These are phyloP conservation scores for Corythoichthys intestinalis DNA, from an alignment of 2,113 vertebrate genomes.

Conservation along the genomic window DNA sequence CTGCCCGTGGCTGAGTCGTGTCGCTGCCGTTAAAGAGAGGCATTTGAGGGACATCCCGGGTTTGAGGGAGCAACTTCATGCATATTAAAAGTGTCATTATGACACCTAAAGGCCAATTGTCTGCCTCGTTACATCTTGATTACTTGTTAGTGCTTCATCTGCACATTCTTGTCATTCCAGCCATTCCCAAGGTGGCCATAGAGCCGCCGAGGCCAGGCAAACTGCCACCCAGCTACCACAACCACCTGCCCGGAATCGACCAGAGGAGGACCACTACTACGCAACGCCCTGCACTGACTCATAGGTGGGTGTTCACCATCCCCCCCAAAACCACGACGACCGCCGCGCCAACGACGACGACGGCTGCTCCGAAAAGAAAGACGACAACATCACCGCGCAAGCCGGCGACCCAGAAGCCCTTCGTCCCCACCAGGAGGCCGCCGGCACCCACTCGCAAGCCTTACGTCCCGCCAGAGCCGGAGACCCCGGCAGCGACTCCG, in stretches of 20 bases:
- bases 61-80: constrained; percentile 32
- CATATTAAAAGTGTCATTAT: constrained; percentile 37
- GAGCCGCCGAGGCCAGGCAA: constrained; percentile 74
- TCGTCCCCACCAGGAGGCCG: constrained; percentile 55
- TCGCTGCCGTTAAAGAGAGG: constrained; percentile 15
- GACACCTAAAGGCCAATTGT: constrained; percentile 35
- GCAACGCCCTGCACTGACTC: constrained; percentile 57
- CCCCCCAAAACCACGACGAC: constrained; percentile 42
- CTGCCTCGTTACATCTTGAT: constrained; percentile 43
- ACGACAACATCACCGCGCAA: constrained; percentile 43
- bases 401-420: constrained; percentile 44
- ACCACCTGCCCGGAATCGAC: constrained; percentile 74
- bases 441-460: constrained; percentile 46
- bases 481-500: constrained; percentile 21
- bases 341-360: constrained; percentile 43
- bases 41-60: constrained; percentile 22
- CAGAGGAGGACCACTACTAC: constrained; percentile 68
- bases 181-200: constrained; percentile 78
- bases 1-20: not conserved
- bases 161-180: constrained; percentile 56
- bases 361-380: constrained; percentile 29
- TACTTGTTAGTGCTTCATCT: constrained; percentile 40
- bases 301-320: constrained; percentile 42
- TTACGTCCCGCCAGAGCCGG: constrained; percentile 35
- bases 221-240: constrained; percentile 67